Evolutionary conservation across 2,888 invertebrate genomes (phyloP).

Genomic region (Helicoverpa assulta): DNA sequence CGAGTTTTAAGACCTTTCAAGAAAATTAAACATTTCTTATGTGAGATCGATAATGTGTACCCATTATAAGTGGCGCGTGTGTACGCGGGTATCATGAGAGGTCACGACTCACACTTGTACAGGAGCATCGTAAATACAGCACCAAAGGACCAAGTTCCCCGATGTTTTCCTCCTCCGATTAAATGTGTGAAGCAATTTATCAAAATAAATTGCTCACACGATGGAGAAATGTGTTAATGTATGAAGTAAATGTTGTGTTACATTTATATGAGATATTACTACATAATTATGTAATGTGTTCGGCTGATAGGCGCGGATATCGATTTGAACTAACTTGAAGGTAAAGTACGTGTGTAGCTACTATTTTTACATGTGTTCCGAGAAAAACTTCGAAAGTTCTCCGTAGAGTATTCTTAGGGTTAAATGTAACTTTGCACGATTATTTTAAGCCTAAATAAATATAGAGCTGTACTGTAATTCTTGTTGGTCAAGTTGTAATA

Average conservation of each 20-base stretch:
- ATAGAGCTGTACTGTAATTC: too few relatives aligned
- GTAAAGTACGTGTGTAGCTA: not conserved
- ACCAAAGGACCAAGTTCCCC: slow-evolving; percentile 47
- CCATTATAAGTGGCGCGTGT: slow-evolving; percentile 9
- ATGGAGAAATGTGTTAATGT: slow-evolving; percentile 57
- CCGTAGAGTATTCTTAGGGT: not conserved
- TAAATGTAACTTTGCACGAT: too few relatives aligned
- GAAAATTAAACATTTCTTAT: slow-evolving; percentile 5
- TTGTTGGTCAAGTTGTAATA: too few relatives aligned
- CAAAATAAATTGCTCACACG: slow-evolving; percentile 58
- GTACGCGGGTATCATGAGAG: not conserved
- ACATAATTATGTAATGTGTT: slow-evolving; percentile 26
- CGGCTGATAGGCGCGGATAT: slow-evolving; percentile 6
- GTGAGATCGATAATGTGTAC: not conserved
- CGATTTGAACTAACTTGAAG: slow-evolving; percentile 14
- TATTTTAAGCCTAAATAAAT: too few relatives aligned
- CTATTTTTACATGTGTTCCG: not conserved
- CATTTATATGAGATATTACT: slow-evolving; percentile 44
- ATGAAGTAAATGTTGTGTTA: slow-evolving; percentile 44
- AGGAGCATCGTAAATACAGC: slow-evolving; percentile 16
- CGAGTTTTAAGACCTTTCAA: not conserved
- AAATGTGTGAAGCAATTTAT: slow-evolving; percentile 58
- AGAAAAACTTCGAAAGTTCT: not conserved
- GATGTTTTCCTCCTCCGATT: slow-evolving; percentile 58
- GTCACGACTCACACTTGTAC: not conserved